A percentile compares a stretch with the other conserved stretches of the same genome.
Evolutionary conservation across 2,888 invertebrate species (phyloP).

Genomic region (Amphimallon solstitiale): DNA sequence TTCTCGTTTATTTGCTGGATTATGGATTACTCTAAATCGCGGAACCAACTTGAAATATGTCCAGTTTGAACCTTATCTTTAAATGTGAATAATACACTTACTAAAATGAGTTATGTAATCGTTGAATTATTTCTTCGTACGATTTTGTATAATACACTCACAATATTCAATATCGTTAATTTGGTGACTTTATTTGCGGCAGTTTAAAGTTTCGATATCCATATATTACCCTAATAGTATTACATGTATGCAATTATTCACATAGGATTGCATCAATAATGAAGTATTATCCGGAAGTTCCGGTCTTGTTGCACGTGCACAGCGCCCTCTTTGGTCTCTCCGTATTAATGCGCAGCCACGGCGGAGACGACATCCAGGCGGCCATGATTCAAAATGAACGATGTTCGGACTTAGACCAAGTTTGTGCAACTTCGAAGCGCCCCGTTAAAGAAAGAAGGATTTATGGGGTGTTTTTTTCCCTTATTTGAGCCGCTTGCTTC

Average conservation of each 20-base stretch:
- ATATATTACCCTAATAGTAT: constrained; percentile 12
- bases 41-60: too few species aligned
- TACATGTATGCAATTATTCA: constrained; percentile 31
- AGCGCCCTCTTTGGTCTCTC: constrained; percentile 52
- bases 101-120: too few species aligned
- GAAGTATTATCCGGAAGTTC: constrained; percentile 38
- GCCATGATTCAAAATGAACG: constrained; percentile 64
- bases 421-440: constrained; percentile 61
- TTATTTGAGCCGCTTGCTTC: constrained; percentile 54
- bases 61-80: too few species aligned
- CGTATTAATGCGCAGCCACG: constrained; percentile 61
- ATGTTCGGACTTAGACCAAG: constrained; percentile 63
- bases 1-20: too few species aligned
- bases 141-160: too few species aligned
- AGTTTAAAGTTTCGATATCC: neutral
- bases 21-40: too few species aligned
- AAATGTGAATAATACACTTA: too few species aligned
- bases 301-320: constrained; percentile 49
- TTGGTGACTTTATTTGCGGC: too few species aligned
- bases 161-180: too few species aligned
- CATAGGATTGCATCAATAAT: constrained; percentile 36
- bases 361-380: constrained; percentile 59
- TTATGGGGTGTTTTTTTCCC: constrained; percentile 61
- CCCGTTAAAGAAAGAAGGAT: constrained; percentile 61
- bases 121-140: too few species aligned